Percentiles rank a stretch among this genome's conserved stretches.
phyloP scores from a whole-genome alignment of 2,113 vertebrate species.

The Trichechus manatus region DNA sequence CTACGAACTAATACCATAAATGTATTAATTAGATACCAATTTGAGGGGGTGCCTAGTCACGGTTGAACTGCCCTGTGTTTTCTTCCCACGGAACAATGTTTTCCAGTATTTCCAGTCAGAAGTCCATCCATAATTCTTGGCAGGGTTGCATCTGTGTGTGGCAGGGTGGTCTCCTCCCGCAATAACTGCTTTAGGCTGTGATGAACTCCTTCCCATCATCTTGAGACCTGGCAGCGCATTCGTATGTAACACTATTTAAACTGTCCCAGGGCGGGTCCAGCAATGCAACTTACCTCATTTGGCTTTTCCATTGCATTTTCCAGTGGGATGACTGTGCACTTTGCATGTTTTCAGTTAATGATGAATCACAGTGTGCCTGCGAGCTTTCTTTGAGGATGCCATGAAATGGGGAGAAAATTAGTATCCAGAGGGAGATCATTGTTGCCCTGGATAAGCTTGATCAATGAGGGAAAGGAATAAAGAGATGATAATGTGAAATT shows the following conservation, averaged over 20 bases:
- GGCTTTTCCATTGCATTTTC: conserved; percentile 70
- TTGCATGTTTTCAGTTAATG: conserved; percentile 63
- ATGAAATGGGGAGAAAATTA: conserved; percentile 61
- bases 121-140: not conserved
- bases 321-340: conserved; percentile 33
- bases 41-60: not conserved
- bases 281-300: conserved; percentile 69
- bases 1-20: not conserved
- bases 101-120: not conserved
- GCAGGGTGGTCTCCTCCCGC: not conserved
- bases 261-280: conserved; percentile 53
- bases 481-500: conserved; percentile 56
- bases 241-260: conserved; percentile 63
- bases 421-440: conserved; percentile 16
- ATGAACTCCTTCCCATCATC: conserved; percentile 54
- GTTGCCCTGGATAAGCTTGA: conserved; percentile 46
- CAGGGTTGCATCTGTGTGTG: not conserved
- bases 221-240: conserved; percentile 27
- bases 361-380: conserved; percentile 48
- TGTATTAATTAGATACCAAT: not conserved
- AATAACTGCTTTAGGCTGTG: not conserved
- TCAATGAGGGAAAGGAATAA: conserved; percentile 47
- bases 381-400: conserved; percentile 64
- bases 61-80: not conserved
- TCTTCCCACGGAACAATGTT: not conserved